Conservation (phyloP, 1,140 invertebrate genomes). For the Antheraea pernyi region DNA sequence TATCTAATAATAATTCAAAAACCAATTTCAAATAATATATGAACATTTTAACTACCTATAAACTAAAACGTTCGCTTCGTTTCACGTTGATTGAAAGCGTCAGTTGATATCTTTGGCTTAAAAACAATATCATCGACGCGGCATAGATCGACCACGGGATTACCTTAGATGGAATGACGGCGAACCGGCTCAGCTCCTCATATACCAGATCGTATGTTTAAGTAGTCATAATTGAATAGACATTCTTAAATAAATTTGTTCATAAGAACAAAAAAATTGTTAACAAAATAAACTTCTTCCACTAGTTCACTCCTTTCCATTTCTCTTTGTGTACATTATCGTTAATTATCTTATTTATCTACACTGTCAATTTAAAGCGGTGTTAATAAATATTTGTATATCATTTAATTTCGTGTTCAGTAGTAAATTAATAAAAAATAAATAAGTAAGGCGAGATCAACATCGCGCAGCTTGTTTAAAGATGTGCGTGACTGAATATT, state of each 20-base stretch:
- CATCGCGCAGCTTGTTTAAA: slow-evolving; percentile 33
- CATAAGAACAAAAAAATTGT: slow-evolving; percentile 39
- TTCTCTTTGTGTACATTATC: background rate
- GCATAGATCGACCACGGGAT: slow-evolving; percentile 44
- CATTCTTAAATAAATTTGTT: slow-evolving; percentile 59
- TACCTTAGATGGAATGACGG: slow-evolving; percentile 67
- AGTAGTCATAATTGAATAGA: slow-evolving; percentile 71
- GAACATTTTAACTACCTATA: background rate
- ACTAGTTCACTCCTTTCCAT: background rate
- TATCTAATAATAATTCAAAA: background rate
- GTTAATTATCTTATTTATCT: slow-evolving; percentile 16
- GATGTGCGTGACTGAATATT: slow-evolving; percentile 68
- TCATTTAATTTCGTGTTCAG: slow-evolving; percentile 8
- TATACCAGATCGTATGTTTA: slow-evolving; percentile 58
- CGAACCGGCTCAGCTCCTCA: slow-evolving; percentile 51
- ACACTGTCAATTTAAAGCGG: slow-evolving; percentile 2
- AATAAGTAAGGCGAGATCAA: background rate
- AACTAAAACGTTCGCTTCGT: background rate
- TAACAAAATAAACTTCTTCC: background rate
- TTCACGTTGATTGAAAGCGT: slow-evolving; percentile 6
- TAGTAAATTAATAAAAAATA: slow-evolving; percentile 11
- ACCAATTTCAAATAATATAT: background rate
- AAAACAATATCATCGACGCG: slow-evolving; percentile 64
- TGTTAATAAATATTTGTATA: background rate
- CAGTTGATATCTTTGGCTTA: slow-evolving; percentile 14